Percentiles rank a stretch among this genome's conserved stretches.
Evolutionary conservation across 2,888 invertebrate genomes (phyloP).

Genomic region (Abrostola tripartita): DNA sequence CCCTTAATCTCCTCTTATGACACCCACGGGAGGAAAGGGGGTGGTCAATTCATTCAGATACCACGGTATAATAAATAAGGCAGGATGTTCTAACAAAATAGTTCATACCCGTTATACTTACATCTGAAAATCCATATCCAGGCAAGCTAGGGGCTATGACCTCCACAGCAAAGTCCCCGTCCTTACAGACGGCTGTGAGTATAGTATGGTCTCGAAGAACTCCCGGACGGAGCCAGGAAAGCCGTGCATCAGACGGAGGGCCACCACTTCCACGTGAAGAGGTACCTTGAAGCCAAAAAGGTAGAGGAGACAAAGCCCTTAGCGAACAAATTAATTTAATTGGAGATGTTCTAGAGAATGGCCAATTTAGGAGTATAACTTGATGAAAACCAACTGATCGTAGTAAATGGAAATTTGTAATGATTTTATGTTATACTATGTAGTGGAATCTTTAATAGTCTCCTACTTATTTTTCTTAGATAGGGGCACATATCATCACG

Average conservation of each 20-base stretch:
- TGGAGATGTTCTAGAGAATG: no score
- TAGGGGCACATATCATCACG: no score
- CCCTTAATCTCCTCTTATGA: no score
- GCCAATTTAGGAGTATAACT: no score
- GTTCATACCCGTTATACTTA: constrained; percentile 39
- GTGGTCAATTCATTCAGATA: no score
- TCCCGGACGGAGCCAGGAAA: constrained; percentile 93
- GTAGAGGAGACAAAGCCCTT: background rate
- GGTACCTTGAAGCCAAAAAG: constrained; percentile 22
- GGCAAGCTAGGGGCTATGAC: constrained; percentile 60
- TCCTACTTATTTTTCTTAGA: no score
- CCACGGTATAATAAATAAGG: no score
- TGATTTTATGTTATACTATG: no score
- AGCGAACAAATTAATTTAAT: background rate
- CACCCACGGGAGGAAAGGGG: no score
- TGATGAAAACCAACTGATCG: no score
- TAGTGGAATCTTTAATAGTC: no score
- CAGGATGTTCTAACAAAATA: background rate
- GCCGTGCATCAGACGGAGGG: constrained; percentile 90
- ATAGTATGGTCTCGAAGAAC: constrained; percentile 85
- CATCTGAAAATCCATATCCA: constrained; percentile 64
- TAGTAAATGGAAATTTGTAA: background rate
- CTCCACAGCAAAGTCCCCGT: constrained; percentile 54
- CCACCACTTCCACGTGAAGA: constrained; percentile 34
- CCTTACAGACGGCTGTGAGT: constrained; percentile 22